These are phyloP conservation scores for Conomelus anceps DNA, from an alignment of 2,888 invertebrate genomes.

Conservation along the genomic window DNA sequence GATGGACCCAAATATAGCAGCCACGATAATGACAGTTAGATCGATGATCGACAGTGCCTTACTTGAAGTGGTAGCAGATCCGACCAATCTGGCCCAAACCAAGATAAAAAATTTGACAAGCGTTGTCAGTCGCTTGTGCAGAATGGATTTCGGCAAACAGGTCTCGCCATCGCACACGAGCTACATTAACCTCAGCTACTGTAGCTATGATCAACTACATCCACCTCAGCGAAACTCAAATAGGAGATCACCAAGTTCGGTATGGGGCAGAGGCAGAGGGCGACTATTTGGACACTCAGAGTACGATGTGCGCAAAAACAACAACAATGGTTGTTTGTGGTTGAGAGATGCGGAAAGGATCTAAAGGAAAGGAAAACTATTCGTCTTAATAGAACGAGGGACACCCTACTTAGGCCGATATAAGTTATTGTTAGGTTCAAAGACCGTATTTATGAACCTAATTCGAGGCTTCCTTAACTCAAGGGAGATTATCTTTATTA, in stretches of 20 bases:
- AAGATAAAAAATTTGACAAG: not conserved
- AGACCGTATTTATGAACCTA: too few species aligned
- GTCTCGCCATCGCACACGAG: too few species aligned
- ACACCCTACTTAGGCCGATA: too few species aligned
- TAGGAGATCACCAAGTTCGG: not conserved
- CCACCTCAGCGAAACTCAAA: not conserved
- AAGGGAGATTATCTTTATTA: not conserved
- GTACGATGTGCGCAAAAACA: not conserved
- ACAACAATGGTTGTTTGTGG: not conserved
- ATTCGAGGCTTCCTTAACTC: too few species aligned
- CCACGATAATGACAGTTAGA: not conserved
- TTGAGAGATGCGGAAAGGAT: not conserved
- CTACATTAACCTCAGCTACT: not conserved
- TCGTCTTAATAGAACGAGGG: too few species aligned
- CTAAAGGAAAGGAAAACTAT: too few species aligned
- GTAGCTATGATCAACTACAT: not conserved
- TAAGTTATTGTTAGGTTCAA: too few species aligned
- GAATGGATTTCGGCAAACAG: too few species aligned
- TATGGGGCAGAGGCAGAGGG: too few species aligned
- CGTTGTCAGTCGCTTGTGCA: not conserved
- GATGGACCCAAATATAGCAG: not conserved
- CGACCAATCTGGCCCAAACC: not conserved
- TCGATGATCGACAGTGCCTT: not conserved
- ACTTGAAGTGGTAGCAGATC: not conserved
- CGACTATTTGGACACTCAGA: too few species aligned